phyloP scores from a whole-genome alignment of 2,797 vertebrate genomes.

The Sebastes itinus region DNA sequence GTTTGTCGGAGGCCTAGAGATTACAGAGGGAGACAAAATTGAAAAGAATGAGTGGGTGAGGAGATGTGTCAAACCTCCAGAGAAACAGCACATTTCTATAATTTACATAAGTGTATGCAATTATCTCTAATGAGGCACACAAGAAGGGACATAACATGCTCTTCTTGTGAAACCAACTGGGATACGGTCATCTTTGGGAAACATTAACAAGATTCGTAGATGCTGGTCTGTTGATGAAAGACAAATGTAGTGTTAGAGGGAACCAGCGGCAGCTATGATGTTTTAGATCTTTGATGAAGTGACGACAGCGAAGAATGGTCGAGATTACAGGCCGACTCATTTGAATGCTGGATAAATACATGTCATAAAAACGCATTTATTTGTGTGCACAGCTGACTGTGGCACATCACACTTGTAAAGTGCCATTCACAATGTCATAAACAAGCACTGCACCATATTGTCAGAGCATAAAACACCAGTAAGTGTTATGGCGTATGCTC shows the following conservation, averaged over 20 bases:
- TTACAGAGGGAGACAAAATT: neutral
- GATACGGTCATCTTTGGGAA: constrained; percentile 6
- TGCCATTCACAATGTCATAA: constrained; percentile 4
- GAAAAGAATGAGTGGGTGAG: constrained; percentile 19
- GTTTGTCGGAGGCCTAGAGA: neutral
- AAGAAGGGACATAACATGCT: constrained; percentile 2
- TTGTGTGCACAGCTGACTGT: constrained; percentile 1
- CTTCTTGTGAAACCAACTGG: constrained; percentile 4
- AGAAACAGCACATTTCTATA: constrained; percentile 11
- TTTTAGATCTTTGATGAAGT: constrained; percentile 6
- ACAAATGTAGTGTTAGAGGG: neutral
- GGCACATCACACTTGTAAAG: constrained; percentile 4
- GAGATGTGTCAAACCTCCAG: constrained; percentile 17
- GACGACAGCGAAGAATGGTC: neutral
- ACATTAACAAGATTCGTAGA: neutral
- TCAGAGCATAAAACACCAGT: constrained; percentile 5
- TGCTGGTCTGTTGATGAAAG: neutral
- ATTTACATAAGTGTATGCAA: constrained; percentile 44
- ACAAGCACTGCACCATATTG: constrained; percentile 11
- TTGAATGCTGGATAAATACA: neutral
- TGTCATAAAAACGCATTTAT: constrained; percentile 3
- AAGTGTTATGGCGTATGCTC: neutral
- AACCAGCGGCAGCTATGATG: neutral
- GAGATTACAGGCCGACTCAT: neutral
- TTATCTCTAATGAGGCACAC: constrained; percentile 48